Conservation (phyloP, 2,888 invertebrate genomes). For the Orthonychiurus folsomi region DNA sequence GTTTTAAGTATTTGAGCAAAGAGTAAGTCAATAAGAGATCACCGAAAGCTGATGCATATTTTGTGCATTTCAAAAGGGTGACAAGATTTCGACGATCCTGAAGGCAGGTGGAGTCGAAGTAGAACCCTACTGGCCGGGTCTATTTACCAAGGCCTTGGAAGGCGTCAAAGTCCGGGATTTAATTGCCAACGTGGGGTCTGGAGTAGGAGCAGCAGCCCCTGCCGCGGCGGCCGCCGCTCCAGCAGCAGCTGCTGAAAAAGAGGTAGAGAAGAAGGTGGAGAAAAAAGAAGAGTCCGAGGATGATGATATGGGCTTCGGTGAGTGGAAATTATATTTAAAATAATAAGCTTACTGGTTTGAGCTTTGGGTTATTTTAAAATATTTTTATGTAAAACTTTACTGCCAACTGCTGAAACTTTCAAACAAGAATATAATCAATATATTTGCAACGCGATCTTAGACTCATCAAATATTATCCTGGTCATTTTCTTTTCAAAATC, state of each 20-base stretch:
- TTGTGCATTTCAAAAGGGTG: conserved; percentile 57
- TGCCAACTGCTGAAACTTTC: too few species aligned
- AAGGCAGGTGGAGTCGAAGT: conserved; percentile 94
- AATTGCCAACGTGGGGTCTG: conserved; percentile 85
- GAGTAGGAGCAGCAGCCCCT: conserved; percentile 76
- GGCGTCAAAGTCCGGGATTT: conserved; percentile 86
- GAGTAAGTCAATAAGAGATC: too few species aligned
- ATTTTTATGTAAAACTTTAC: too few species aligned
- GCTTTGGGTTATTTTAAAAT: too few species aligned
- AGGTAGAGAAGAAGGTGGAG: conserved; percentile 52
- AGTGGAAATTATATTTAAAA: too few species aligned
- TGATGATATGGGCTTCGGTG: conserved; percentile 82
- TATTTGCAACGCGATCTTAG: too few species aligned
- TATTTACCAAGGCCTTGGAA: conserved; percentile 94
- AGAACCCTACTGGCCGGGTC: conserved; percentile 98
- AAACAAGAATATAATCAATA: too few species aligned
- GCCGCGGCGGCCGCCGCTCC: conserved; percentile 42
- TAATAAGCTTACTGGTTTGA: too few species aligned
- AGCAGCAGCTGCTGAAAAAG: conserved; percentile 49
- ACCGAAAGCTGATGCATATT: conserved; percentile 1
- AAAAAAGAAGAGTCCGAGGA: conserved; percentile 63
- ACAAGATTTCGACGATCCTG: conserved; percentile 92
- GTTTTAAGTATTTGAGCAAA: too few species aligned
- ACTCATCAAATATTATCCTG: too few species aligned
- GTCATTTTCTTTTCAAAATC: too few species aligned